Conservation (phyloP, 2,113 vertebrate species). For the Opisthocomus hoazin region DNA sequence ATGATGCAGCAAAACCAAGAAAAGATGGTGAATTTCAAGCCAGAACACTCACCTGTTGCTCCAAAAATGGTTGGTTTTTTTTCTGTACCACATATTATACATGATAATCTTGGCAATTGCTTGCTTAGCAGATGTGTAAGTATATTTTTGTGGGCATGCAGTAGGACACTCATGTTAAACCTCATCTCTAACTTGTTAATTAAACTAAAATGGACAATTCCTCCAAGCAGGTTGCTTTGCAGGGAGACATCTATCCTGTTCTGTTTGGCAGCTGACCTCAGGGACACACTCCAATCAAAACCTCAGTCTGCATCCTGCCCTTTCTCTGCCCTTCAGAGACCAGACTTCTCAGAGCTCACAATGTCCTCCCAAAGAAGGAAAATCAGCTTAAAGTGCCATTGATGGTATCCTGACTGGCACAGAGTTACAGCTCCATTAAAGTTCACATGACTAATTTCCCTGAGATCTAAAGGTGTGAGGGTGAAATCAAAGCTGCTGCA, state of each 20-base stretch:
- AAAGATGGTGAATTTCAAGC: neutral
- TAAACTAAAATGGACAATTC: neutral
- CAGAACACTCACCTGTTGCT: neutral
- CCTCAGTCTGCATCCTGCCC: neutral
- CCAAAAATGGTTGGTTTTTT: neutral
- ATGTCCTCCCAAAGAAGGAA: neutral
- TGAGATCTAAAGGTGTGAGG: neutral
- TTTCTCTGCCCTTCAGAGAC: neutral
- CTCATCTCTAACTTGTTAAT: neutral
- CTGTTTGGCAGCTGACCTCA: neutral
- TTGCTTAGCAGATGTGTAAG: accelerated
- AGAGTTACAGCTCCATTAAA: neutral
- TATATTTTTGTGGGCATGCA: neutral
- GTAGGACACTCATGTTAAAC: neutral
- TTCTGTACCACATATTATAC: neutral
- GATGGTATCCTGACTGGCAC: neutral
- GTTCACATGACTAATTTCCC: neutral
- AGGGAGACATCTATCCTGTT: neutral
- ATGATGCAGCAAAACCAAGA: neutral
- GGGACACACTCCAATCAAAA: neutral
- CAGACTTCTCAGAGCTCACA: neutral
- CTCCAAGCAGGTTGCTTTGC: neutral
- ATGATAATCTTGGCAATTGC: neutral
- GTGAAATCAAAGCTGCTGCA: neutral
- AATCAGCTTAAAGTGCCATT: neutral